A percentile compares a stretch with the other conserved stretches of the same genome.
These are phyloP conservation scores for Eubasilissa regina DNA, from an alignment of 1,140 invertebrate genomes.

Conservation along the genomic window DNA sequence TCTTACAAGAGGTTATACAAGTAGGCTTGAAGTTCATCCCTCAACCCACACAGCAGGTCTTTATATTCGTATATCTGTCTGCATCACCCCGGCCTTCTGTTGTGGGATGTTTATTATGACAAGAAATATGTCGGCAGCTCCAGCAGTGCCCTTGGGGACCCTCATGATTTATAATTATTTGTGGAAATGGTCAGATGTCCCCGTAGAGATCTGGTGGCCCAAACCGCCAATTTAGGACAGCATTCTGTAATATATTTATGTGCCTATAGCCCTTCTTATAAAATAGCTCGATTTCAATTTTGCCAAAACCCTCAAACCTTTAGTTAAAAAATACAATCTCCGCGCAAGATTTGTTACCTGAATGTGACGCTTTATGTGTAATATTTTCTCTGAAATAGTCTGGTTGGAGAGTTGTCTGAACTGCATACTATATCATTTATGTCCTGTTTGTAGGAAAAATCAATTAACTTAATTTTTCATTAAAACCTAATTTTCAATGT, in stretches of 20 bases:
- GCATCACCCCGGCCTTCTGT: not conserved
- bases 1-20: too few species aligned
- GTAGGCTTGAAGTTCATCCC: too few species aligned
- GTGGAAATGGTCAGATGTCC: conserved; percentile 1
- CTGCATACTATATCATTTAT: too few species aligned
- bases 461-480: too few species aligned
- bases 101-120: conserved; percentile 8
- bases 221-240: not conserved
- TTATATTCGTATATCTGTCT: too few species aligned
- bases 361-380: too few species aligned
- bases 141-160: not conserved
- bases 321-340: not conserved
- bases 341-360: too few species aligned
- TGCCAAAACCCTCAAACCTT: conserved; percentile 1
- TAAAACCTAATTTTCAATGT: too few species aligned
- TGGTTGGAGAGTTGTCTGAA: too few species aligned
- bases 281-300: not conserved
- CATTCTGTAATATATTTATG: not conserved
- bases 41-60: too few species aligned
- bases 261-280: not conserved
- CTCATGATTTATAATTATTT: conserved; percentile 7
- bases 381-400: too few species aligned
- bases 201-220: not conserved
- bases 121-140: conserved; percentile 2
- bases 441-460: too few species aligned